Evolutionary conservation across 2,888 invertebrate genomes (phyloP), one percentile per base, ranked within the genome.

Genomic region (Eulithis prunata): DNA sequence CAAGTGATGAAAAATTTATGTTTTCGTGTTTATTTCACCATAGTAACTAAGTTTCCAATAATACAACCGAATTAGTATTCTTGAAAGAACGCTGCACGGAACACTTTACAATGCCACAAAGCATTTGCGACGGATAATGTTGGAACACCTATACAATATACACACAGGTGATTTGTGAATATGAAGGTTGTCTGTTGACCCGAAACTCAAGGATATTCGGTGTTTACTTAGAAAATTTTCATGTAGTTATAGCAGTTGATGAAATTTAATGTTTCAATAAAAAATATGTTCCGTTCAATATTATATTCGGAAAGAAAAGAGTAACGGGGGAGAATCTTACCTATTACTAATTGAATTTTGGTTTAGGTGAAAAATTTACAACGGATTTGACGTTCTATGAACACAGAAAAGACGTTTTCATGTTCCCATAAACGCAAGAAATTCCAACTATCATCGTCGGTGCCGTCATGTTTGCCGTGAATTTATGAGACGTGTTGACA

Each of bases 181-280:
- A 77, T 77, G 77, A 78, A 78, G 77, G 77, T 14, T 69, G 85
- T 77, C 41, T 77, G 69, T 73, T 80, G 79, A 84, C 80, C 83
- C 71, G 71, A 54, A 70, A 49, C 69, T 78, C 80, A 81, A 82
- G 79, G 80, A 79, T 82, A 70, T 59, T 59, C 71, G 71, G 72
- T 77, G 69, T 78, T 78, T 78, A 75, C 74, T 66, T 69, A 59
- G 63, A 57, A 57, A n/a, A 52, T 32, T 32, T 32, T 64, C 41
- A 8, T 10, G 41, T 41, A 41, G 41, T 56, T 60, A 60, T 38
- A 55, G 55, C 43, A 28, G 4, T 14, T 55, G 28, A 43, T 46
- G 28, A 46, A 46, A 13, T 63, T 68, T 41, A 10, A 8, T 7
- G 10, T 41, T 41, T 41, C 10, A 41, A 8, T 41, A 41, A 41